Conservation (phyloP, 2,888 invertebrate species). For the Mycalesis mineus region DNA sequence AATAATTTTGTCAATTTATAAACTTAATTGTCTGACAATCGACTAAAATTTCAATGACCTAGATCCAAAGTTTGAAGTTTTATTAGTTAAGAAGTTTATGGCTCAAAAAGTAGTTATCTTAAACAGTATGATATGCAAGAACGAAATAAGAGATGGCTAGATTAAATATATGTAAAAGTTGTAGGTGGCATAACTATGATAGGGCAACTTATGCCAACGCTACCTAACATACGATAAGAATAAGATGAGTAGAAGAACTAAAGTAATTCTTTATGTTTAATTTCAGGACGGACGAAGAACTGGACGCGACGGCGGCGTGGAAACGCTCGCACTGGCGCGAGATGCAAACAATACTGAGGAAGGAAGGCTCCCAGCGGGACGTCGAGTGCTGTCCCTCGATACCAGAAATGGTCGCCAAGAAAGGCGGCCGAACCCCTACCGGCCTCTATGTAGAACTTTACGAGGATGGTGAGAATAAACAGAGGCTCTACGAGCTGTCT, state of each 20-base stretch:
- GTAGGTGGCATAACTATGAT: too few relatives aligned
- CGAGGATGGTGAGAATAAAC: constrained; percentile 82
- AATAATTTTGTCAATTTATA: not conserved
- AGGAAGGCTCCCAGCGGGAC: constrained; percentile 68
- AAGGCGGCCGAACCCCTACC: constrained; percentile 85
- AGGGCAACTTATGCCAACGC: too few relatives aligned
- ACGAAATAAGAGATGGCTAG: too few relatives aligned
- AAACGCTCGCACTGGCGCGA: constrained; percentile 80
- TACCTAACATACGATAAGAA: too few relatives aligned
- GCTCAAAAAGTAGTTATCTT: too few relatives aligned
- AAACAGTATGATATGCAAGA: too few relatives aligned
- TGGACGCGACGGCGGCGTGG: constrained; percentile 66
- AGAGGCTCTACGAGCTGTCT: constrained; percentile 88
- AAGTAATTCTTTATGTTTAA: not conserved
- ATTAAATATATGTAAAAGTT: too few relatives aligned
- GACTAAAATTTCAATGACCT: not conserved
- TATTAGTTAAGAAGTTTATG: too few relatives aligned
- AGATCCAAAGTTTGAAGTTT: too few relatives aligned
- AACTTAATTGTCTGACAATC: not conserved
- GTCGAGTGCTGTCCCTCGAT: constrained; percentile 90
- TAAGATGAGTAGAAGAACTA: too few relatives aligned
- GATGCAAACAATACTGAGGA: constrained; percentile 80
- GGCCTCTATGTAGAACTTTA: constrained; percentile 86
- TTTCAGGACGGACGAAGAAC: constrained; percentile 64
- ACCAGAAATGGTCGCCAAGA: constrained; percentile 86